Base-by-base conservation (phyloP, 2,888 invertebrate species). In the Anthrax anthrax region DNA sequence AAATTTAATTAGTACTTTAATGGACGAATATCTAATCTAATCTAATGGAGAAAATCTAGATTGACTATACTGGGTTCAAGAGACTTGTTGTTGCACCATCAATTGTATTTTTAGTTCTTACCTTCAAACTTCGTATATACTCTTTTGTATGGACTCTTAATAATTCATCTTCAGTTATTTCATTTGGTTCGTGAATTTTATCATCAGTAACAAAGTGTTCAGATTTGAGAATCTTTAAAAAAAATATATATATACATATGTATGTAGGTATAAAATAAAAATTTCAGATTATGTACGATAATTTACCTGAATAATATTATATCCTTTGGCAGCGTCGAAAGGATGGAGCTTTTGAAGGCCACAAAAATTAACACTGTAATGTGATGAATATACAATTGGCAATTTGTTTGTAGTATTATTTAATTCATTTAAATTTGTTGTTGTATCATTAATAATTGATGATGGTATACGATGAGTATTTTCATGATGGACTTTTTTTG, bases 291-390 rank as follows among this genome's bases (percentile, higher is more conserved):
- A 46, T 34, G 27, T 48, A 46, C 14, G 29, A 39, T 41, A 43
- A 43, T 54, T 51, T 65, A 81, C 82, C 71, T 77, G 69, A 56
- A 79, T 75, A 53, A 91, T 77, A 59, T 82, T 77, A 50, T 80
- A 79, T 81, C 91, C 91, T 72, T 92, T 92, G 52, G 78, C 77
- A 1, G 90, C 77, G 72, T 92, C 91, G 63, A 92, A 91, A 1
- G 89, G 80, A 70, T 92, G 91, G 13, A 87, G 71, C 62, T 79
- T 85, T 63, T 92, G 87, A 48, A 92, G 69, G 13, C 89, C 88
- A 58, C 76, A 70, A 63, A 89, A 84, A 29, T 76, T 75, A 32
- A 92, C 87, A 62, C 87, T 84, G 64, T 91, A 91, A 46, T 78
- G 77, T 16, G 76, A 69, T 51, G 80, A 72, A 61, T 88, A 91